phyloP scores from a whole-genome alignment of 2,797 vertebrate genomes.

The Otolemur crassicaudatus region DNA sequence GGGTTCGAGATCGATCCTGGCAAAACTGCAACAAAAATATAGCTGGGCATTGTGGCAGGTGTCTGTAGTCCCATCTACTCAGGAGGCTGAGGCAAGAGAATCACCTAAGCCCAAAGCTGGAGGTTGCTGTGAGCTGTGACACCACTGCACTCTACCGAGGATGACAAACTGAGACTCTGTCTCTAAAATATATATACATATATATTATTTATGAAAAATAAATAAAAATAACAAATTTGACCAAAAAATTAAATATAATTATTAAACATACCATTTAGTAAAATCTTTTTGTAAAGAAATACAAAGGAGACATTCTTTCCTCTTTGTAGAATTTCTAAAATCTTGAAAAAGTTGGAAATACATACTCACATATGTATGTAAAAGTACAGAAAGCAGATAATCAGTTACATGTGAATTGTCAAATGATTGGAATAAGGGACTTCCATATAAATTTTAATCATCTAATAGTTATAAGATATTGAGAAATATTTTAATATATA shows the following conservation, averaged over 20 bases:
- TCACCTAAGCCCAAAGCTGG: no score
- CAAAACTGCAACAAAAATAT: no score
- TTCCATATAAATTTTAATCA: background rate
- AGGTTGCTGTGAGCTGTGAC: no score
- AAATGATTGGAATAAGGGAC: background rate
- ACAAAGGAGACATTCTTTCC: background rate
- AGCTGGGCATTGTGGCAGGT: no score
- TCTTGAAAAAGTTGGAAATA: background rate
- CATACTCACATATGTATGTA: background rate
- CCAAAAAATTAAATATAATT: background rate
- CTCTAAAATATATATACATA: no score
- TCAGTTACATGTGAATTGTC: background rate
- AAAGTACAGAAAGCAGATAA: background rate
- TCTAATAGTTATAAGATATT: constrained; percentile 18
- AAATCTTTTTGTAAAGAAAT: background rate
- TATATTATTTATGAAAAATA: background rate
- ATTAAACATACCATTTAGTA: background rate
- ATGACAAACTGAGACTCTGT: no score
- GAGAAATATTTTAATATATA: background rate
- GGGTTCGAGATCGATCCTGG: no score
- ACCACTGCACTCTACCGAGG: no score
- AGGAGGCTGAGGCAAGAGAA: no score
- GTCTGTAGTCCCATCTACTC: no score
- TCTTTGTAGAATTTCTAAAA: background rate
- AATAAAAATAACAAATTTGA: constrained; percentile 3